Evolutionary conservation across 2,797 vertebrate genomes (phyloP).

Genomic region (Neomorphus geoffroyi): DNA sequence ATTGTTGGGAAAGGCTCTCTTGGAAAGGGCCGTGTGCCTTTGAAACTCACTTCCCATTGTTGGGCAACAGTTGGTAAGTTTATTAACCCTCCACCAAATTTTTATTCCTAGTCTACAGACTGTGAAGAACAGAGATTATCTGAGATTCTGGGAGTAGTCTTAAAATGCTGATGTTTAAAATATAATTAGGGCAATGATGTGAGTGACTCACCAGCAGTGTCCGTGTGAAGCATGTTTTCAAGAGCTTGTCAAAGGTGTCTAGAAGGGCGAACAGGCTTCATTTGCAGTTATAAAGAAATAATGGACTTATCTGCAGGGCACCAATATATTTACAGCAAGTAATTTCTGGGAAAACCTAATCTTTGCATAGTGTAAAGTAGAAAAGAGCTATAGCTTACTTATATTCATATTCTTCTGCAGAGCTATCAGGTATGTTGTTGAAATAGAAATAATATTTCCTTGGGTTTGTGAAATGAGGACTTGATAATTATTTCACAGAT

Average conservation of each 20-base stretch:
- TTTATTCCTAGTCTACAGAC: neutral
- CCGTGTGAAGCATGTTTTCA: neutral
- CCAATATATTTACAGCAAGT: constrained; percentile 11
- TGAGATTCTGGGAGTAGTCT: neutral
- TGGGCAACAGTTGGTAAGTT: neutral
- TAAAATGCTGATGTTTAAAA: neutral
- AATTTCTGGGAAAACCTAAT: constrained; percentile 8
- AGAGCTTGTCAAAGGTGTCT: neutral
- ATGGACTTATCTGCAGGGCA: neutral
- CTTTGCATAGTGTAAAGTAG: neutral
- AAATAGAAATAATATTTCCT: neutral
- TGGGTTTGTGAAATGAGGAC: neutral
- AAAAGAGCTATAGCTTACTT: neutral
- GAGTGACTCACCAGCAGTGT: neutral
- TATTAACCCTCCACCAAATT: neutral
- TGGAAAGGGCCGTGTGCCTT: neutral
- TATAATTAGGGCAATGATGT: neutral
- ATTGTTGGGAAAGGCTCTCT: neutral
- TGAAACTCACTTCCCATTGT: accelerated
- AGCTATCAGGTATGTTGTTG: neutral
- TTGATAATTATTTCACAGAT: neutral
- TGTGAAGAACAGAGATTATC: neutral
- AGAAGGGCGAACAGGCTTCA: neutral
- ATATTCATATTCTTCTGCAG: neutral
- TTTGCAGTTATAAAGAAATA: constrained; percentile 8